Percentiles rank a stretch among this genome's conserved stretches.
These are phyloP conservation scores for Rhaphigaster nebulosa DNA, from an alignment of 2,888 invertebrate genomes.

Conservation along the genomic window DNA sequence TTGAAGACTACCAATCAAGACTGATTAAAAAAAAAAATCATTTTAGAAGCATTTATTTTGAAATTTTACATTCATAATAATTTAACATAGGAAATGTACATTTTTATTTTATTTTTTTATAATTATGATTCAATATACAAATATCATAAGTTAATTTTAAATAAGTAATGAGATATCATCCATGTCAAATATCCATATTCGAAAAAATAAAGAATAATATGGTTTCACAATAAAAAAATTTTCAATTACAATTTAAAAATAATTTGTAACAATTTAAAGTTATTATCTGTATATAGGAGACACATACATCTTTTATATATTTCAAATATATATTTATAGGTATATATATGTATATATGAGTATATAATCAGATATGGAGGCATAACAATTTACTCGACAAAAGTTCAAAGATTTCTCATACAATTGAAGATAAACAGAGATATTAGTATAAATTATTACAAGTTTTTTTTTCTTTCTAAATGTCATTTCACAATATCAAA, in stretches of 20 bases:
- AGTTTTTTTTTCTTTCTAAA: not conserved
- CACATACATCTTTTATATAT: conserved; percentile 33
- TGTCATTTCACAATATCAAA: conserved; percentile 7
- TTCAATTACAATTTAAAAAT: conserved; percentile 39
- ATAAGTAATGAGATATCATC: conserved; percentile 36
- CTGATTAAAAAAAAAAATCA: not conserved
- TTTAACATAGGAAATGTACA: conserved; percentile 50
- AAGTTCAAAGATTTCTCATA: conserved; percentile 18
- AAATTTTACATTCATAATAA: conserved; percentile 48
- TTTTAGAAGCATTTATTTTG: conserved; percentile 48
- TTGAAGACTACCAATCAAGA: too few species aligned
- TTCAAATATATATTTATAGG: conserved; percentile 26
- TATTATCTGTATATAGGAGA: conserved; percentile 42
- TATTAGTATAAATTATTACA: not conserved
- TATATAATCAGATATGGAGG: conserved; percentile 32
- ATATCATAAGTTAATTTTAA: conserved; percentile 37
- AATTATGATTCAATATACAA: conserved; percentile 45
- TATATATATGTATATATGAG: conserved; percentile 23
- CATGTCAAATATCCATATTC: conserved; percentile 36
- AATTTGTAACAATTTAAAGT: not conserved
- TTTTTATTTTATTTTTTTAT: conserved; percentile 11
- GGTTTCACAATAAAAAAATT: conserved; percentile 28
- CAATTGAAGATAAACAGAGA: conserved; percentile 14
- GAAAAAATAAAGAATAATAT: conserved; percentile 36
- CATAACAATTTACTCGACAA: conserved; percentile 18